Conservation (phyloP, 2,888 invertebrate species). For the Dynastes maya region DNA sequence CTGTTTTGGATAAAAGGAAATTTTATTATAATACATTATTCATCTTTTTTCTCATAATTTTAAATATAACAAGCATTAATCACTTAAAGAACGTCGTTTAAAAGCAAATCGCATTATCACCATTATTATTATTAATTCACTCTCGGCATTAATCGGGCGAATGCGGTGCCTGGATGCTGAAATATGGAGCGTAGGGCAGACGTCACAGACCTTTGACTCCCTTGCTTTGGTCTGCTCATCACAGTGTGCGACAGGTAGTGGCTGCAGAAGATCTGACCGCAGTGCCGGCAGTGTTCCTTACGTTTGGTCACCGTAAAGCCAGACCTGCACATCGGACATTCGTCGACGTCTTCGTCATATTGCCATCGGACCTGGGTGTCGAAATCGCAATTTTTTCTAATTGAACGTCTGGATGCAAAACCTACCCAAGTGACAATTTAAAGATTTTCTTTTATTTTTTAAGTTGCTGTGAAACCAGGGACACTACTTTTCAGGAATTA, state of each 20-base stretch:
- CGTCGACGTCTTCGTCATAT: slow-evolving; percentile 94
- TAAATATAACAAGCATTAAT: slow-evolving; percentile 44
- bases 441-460: too few relatives aligned
- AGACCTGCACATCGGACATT: slow-evolving; percentile 88
- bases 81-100: slow-evolving; percentile 32
- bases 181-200: slow-evolving; percentile 97
- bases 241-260: slow-evolving; percentile 88
- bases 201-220: slow-evolving; percentile 94
- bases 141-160: slow-evolving; percentile 57
- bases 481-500: too few relatives aligned
- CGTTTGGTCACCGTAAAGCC: slow-evolving; percentile 71
- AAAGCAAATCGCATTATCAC: not conserved
- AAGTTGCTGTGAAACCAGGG: too few relatives aligned
- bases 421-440: too few relatives aligned
- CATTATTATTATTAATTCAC: not conserved
- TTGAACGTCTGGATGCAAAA: slow-evolving; percentile 73
- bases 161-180: slow-evolving; percentile 86
- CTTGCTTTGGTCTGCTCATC: slow-evolving; percentile 86
- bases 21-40: slow-evolving; percentile 48
- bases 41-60: not conserved
- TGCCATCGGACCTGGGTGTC: slow-evolving; percentile 99
- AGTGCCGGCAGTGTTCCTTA: slow-evolving; percentile 78
- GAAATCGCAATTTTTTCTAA: slow-evolving; percentile 94
- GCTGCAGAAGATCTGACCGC: slow-evolving; percentile 95
- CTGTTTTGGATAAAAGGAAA: slow-evolving; percentile 20